Percentiles rank a stretch among this genome's conserved stretches.
Evolutionary conservation across 2,888 invertebrate species (phyloP).

Genomic region (Calameuta pallipes): DNA sequence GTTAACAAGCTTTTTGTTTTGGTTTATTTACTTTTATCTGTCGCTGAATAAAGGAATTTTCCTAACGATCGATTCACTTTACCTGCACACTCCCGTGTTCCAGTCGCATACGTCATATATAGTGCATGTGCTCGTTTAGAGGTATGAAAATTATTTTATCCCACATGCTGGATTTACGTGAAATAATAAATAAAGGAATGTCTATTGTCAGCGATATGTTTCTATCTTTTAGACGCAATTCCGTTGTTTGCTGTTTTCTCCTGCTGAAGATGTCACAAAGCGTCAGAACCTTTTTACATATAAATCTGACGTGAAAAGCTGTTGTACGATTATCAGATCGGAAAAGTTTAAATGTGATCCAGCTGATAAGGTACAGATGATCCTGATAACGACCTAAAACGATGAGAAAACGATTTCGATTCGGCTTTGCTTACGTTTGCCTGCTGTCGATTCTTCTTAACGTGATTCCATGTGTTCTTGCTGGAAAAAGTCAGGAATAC

Average conservation of each 20-base stretch:
- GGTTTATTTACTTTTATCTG: background rate
- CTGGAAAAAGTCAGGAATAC: no score
- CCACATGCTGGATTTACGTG: no score
- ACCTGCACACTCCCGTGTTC: background rate
- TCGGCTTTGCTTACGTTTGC: slow-evolving; percentile 17
- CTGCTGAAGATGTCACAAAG: no score
- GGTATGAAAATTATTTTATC: no score
- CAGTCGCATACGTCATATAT: no score
- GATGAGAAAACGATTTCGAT: slow-evolving; percentile 35
- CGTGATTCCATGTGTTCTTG: no score
- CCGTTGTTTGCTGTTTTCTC: no score
- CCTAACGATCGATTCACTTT: background rate
- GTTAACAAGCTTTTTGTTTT: slow-evolving; percentile 20
- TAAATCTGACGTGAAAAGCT: background rate
- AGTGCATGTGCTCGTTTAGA: no score
- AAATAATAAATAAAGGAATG: no score
- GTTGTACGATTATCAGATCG: background rate
- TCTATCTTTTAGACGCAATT: no score
- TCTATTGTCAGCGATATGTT: no score
- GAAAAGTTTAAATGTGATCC: slow-evolving; percentile 8
- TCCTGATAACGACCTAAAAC: slow-evolving; percentile 22
- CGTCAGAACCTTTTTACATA: no score
- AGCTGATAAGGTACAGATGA: slow-evolving; percentile 15
- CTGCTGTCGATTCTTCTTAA: background rate
- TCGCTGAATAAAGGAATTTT: slow-evolving; percentile 1